Base-by-base conservation (phyloP, 2,797 vertebrate genomes). In the Micropoecilia bifurca region DNA sequence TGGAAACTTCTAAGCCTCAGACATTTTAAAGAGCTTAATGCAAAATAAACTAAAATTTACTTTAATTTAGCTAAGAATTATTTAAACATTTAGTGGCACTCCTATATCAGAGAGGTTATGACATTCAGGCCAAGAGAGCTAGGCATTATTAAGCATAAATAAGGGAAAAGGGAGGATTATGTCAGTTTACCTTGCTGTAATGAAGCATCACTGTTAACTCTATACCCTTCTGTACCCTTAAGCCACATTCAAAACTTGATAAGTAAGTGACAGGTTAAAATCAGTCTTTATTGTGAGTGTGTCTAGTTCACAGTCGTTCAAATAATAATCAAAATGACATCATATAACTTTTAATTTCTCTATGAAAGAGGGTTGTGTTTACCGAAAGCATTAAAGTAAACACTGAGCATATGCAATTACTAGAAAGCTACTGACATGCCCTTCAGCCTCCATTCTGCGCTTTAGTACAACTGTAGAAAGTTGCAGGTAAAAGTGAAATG, bases 401-500 rank as follows among this genome's bases (percentile, higher is more conserved):
- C 59, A 47, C 2, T 39, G 22, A 25, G 43, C 13, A 2, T 61
- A 28, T 18, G n/a, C 7, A 55, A 71, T 39, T 59, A 59, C 36
- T 45, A 68, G n/a, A 46, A 76, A 73, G 22, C 10, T 20, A n/a
- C 45, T 33, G 33, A 47, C 33, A 45, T 55, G 36, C 41, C 33
- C 16, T 43, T 69, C 25, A 84, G 74, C 68, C 16, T 46, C 20
- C 33, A 2, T 12, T 57, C 22, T 69, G 69, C 45, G 30, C 75
- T 47, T 69, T 55, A 69, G 7, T 30, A 22, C 7, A 18, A 22
- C 48, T 72, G 14, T 30, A 74, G 8, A 80, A 18, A 69, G 10
- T 48, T 78, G 30, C 6, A 66, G 55, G 77, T 79, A 66, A 71
- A 33, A 71, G 55, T 25, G 39, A 46, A 41, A 39, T 16, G 61